These are phyloP conservation scores for Denticeps clupeoides DNA, from an alignment of 2,797 vertebrate species.

Conservation along the genomic window DNA sequence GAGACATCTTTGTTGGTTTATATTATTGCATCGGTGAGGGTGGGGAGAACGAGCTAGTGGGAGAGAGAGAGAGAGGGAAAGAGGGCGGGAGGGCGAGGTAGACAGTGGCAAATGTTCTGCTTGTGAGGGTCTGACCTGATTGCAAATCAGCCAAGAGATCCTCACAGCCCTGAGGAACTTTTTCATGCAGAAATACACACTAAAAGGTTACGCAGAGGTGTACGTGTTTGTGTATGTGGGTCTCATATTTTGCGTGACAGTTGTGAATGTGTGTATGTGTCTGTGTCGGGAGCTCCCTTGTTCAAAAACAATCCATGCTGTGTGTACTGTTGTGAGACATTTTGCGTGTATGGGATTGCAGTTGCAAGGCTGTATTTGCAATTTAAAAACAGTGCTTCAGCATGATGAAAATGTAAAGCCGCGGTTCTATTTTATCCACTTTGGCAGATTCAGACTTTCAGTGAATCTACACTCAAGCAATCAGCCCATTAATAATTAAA, in stretches of 20 bases:
- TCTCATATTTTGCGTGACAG: conserved; percentile 3
- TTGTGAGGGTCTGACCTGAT: conserved; percentile 65
- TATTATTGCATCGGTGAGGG: conserved; percentile 48
- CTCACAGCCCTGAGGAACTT: conserved; percentile 54
- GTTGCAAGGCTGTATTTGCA: conserved; percentile 71
- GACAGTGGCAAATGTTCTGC: conserved; percentile 64
- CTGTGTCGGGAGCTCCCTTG: no score
- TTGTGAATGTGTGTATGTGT: background rate
- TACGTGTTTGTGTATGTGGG: conserved; percentile 1
- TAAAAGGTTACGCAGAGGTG: conserved; percentile 23
- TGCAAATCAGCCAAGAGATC: conserved; percentile 63
- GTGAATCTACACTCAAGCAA: conserved; percentile 82
- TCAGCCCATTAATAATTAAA: conserved; percentile 98
- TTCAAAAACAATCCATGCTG: no score
- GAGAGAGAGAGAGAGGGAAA: background rate
- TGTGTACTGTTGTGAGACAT: background rate
- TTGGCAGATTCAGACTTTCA: conserved; percentile 95
- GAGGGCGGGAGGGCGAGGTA: conserved; percentile 20
- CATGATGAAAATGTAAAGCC: conserved; percentile 98
- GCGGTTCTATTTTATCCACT: conserved; percentile 93
- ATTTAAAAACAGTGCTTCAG: conserved; percentile 88
- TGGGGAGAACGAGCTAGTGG: conserved; percentile 5
- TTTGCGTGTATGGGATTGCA: conserved; percentile 8
- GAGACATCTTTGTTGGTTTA: conserved; percentile 61
- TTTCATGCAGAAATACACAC: conserved; percentile 38